These are phyloP conservation scores for Aurelia sp. DNA, from an alignment of 30 jellyfish, hydroid and myxozoan genomes.

Conservation along the genomic window DNA sequence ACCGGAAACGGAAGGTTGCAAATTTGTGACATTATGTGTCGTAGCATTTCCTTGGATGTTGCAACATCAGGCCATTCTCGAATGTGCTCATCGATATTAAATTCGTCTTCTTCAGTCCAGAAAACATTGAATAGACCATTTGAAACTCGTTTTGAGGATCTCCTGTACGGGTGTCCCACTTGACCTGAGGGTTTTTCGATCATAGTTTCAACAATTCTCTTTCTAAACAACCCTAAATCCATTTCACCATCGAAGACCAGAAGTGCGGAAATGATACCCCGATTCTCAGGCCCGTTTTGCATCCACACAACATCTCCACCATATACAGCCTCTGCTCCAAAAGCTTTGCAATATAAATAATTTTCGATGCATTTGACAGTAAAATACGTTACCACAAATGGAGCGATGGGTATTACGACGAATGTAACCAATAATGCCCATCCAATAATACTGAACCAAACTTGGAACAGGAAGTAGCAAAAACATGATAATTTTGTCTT, in stretches of 20 bases:
- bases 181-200: slow-evolving; percentile 4
- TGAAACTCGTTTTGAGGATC: slow-evolving; percentile 41
- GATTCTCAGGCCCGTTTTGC: slow-evolving; percentile 77
- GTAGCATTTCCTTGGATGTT: slow-evolving; percentile 44
- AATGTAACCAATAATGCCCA: slow-evolving; percentile 26
- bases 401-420: slow-evolving; percentile 48
- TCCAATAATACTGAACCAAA: slow-evolving; percentile 20
- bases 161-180: slow-evolving; percentile 56
- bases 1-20: slow-evolving; percentile 65
- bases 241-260: slow-evolving; percentile 58
- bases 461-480: slow-evolving; percentile 1
- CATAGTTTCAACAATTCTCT: slow-evolving; percentile 35
- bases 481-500: not conserved
- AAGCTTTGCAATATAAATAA: slow-evolving; percentile 1
- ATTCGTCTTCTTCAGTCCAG: slow-evolving; percentile 74
- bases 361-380: slow-evolving; percentile 31
- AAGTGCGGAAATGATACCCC: slow-evolving; percentile 64
- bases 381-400: slow-evolving; percentile 21
- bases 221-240: slow-evolving; percentile 29
- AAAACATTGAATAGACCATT: slow-evolving; percentile 60
- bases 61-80: slow-evolving; percentile 38
- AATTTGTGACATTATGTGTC: slow-evolving; percentile 43
- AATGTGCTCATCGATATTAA: slow-evolving; percentile 78
- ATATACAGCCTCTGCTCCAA: slow-evolving; percentile 51
- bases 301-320: slow-evolving; percentile 85